These are phyloP conservation scores for Spodoptera litura DNA, from an alignment of 1,140 invertebrate genomes.

Conservation along the genomic window DNA sequence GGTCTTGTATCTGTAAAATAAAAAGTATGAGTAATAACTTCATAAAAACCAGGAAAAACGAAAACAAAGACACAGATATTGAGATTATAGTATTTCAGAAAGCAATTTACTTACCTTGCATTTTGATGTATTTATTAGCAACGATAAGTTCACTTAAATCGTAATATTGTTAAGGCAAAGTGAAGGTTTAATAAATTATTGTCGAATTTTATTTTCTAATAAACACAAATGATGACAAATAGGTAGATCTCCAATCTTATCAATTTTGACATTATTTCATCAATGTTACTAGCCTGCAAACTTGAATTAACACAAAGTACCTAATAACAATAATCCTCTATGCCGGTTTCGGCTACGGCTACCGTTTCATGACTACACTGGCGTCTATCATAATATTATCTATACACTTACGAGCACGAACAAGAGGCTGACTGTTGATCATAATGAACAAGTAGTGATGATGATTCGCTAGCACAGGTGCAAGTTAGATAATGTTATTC, in stretches of 20 bases:
- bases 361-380: too few relatives aligned
- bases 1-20: conserved; percentile 84
- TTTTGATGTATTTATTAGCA: conserved; percentile 16
- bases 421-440: too few relatives aligned
- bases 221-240: conserved; percentile 36
- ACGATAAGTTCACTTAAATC: not conserved
- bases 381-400: too few relatives aligned
- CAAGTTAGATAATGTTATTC: too few relatives aligned
- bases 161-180: not conserved
- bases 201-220: not conserved
- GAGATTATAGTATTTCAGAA: not conserved
- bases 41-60: conserved; percentile 38
- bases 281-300: not conserved
- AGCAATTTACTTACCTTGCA: conserved; percentile 56
- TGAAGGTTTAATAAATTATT: not conserved
- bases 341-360: too few relatives aligned
- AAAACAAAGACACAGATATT: conserved; percentile 52
- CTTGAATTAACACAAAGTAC: not conserved
- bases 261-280: conserved; percentile 22
- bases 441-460: too few relatives aligned
- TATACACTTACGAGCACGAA: too few relatives aligned
- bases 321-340: too few relatives aligned
- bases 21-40: conserved; percentile 17
- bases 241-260: conserved; percentile 28
- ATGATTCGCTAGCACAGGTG: too few relatives aligned